phyloP scores from a whole-genome alignment of 1,140 invertebrate genomes.

The Cydia strobilella region DNA sequence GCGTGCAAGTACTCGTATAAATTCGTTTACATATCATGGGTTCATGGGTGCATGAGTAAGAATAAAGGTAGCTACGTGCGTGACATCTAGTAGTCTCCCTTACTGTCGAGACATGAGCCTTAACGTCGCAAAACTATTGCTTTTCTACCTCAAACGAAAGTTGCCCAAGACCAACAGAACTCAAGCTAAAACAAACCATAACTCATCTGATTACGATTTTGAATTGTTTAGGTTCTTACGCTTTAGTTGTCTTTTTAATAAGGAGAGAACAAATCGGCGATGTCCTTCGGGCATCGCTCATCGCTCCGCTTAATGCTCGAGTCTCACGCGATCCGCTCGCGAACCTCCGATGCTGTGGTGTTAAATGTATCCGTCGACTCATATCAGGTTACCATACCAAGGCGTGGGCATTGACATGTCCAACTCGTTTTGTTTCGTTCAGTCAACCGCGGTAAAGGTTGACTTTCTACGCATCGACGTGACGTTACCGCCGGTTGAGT shows the following conservation, averaged over 20 bases:
- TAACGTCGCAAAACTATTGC: constrained; percentile 55
- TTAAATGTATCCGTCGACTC: constrained; percentile 75
- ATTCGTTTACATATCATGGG: background rate
- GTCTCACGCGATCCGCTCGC: constrained; percentile 67
- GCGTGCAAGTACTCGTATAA: constrained; percentile 1
- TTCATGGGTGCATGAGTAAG: background rate
- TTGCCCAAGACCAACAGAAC: background rate
- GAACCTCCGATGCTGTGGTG: constrained; percentile 64
- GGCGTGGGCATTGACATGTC: constrained; percentile 79
- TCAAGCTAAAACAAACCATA: background rate
- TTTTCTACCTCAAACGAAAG: background rate
- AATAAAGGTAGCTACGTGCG: constrained; percentile 45
- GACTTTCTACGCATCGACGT: constrained; percentile 74
- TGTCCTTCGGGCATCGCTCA: constrained; percentile 57
- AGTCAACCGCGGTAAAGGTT: constrained; percentile 72
- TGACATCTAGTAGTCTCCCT: constrained; percentile 65
- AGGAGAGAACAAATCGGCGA: constrained; percentile 33
- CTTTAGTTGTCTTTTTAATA: background rate
- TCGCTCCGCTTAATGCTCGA: constrained; percentile 69
- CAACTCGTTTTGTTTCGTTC: constrained; percentile 76
- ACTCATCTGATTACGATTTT: background rate
- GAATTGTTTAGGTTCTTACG: background rate
- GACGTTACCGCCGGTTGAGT: constrained; percentile 66
- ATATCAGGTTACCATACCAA: constrained; percentile 75
- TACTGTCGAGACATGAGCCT: constrained; percentile 52